Base-by-base conservation (phyloP, 1,140 invertebrate genomes). In the Ganaspis sp. region DNA sequence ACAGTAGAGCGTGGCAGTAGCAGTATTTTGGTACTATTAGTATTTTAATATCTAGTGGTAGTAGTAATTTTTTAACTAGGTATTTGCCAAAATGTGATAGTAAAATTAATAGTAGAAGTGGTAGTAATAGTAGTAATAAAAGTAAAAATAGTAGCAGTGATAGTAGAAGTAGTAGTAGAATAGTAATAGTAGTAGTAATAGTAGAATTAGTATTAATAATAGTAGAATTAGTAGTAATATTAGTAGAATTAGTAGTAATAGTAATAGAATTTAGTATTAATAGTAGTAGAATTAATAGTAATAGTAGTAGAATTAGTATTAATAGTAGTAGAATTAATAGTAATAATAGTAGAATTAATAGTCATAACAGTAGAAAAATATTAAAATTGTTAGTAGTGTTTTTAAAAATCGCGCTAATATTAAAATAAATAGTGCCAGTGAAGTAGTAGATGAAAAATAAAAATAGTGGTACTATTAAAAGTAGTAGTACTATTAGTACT, bases 251-350 rank as follows among this genome's bases (percentile, higher is more conserved):
- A 70, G 2, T 38, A 74, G 12, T 69, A 54, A 69, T 42, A 40
- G 38, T 40, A 40, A n/a, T n/a, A n/a, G n/a, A n/a, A n/a, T n/a
- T n/a, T n/a, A n/a, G n/a, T n/a, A n/a, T n/a, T n/a, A n/a, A n/a
- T n/a, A n/a, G 75, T 76, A 78, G 77, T 73, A 78, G 73, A 58
- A 71, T n/a, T n/a, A n/a, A n/a, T 76, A 79, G 71, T 79, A 58
- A 17, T 73, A 75, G 71, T 72, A 78, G 74, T 69, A 69, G 21
- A 21, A 69, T 21, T 69, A 53, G 71, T 76, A 73, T 72, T 45
- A 40, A 29, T 54, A 75, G n/a, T 74, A 54, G 69, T 72, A 69
- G n/a, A n/a, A n/a, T n/a, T n/a, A n/a, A n/a, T n/a, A n/a, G n/a
- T n/a, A n/a, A n/a, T n/a, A n/a, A n/a, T n/a, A n/a, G n/a, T n/a